Evolutionary conservation across 1,140 invertebrate species (phyloP).

Genomic region (Andrena cerasifolii): DNA sequence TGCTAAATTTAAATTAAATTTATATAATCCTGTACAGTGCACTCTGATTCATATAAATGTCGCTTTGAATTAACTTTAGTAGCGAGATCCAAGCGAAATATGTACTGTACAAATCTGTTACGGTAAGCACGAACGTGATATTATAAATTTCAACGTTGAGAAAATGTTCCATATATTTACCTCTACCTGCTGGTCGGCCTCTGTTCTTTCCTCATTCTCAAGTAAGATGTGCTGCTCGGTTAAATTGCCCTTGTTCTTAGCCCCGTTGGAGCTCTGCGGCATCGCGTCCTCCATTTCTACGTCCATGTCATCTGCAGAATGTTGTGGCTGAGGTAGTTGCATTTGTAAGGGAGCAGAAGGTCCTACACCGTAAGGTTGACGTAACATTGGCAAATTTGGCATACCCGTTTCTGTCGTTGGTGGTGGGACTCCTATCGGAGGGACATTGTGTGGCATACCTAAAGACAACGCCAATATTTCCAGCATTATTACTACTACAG

Average conservation of each 20-base stretch:
- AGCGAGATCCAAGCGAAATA: too few relatives aligned
- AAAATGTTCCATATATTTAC: slow-evolving; percentile 18
- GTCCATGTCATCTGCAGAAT: slow-evolving; percentile 84
- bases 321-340: slow-evolving; percentile 78
- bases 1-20: slow-evolving; percentile 20
- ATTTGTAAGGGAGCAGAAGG: slow-evolving; percentile 80
- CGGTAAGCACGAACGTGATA: too few relatives aligned
- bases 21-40: background rate
- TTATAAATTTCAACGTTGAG: too few relatives aligned
- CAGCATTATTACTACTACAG: too few relatives aligned
- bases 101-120: too few relatives aligned
- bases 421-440: slow-evolving; percentile 81
- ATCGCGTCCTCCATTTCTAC: slow-evolving; percentile 86
- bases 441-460: slow-evolving; percentile 80
- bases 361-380: slow-evolving; percentile 75
- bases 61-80: background rate
- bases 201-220: slow-evolving; percentile 67
- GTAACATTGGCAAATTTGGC: slow-evolving; percentile 77
- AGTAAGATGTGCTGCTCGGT: slow-evolving; percentile 77
- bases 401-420: slow-evolving; percentile 77
- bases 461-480: too few relatives aligned
- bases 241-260: slow-evolving; percentile 70
- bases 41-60: background rate
- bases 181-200: slow-evolving; percentile 63
- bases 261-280: slow-evolving; percentile 64